Base-by-base conservation (phyloP, 1,140 invertebrate genomes). In the Ptiloglossa arizonensis region DNA sequence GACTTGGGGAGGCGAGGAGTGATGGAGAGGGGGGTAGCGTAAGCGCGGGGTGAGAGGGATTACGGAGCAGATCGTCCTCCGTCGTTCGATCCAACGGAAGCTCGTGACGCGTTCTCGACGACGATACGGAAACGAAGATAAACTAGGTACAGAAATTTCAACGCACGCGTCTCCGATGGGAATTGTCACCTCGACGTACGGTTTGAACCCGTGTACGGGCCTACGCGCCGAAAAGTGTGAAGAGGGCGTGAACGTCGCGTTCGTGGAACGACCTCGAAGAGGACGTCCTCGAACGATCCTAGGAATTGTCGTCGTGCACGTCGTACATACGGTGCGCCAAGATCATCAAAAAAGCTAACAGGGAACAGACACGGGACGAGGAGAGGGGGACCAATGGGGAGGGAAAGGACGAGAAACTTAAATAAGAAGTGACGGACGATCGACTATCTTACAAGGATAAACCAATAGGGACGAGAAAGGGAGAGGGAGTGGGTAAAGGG, bases 381-480 rank as follows among this genome's bases (percentile, higher is more conserved):
- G n/a, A 5, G 29, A 46, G 19, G 63, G n/a, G 29, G 66, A 13
- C 11, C 15, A 46, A 46, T 24, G 35, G 41, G 3, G 5, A 22
- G 19, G 38, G 52, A 29, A n/a, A 3, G 48, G 24, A 77, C 6
- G 17, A 35, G 15, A 57, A 79, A 54, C 56, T 79, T 62, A 64
- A 77, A 80, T 59, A 73, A 77, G 59, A 59, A 64, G 63, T 27
- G 50, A 77, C 38, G n/a, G n/a, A 56, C 32, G 50, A 56, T 27
- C 67, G 63, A 41, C 82, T 87, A 87, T 86, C 52, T 86, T 80
- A 87, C 83, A 86, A 85, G 74, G 76, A 74, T 48, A 67, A 69
- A 41, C 54, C 64, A 56, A 78, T 50, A 41, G n/a, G 57, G n/a
- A 69, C 15, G 15, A 32, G 11, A 69, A 22, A 29, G 41, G 54